A percentile compares a stretch with the other conserved stretches of the same genome.
phyloP scores from a whole-genome alignment of 2,113 vertebrate species.

The Rhea americana region DNA sequence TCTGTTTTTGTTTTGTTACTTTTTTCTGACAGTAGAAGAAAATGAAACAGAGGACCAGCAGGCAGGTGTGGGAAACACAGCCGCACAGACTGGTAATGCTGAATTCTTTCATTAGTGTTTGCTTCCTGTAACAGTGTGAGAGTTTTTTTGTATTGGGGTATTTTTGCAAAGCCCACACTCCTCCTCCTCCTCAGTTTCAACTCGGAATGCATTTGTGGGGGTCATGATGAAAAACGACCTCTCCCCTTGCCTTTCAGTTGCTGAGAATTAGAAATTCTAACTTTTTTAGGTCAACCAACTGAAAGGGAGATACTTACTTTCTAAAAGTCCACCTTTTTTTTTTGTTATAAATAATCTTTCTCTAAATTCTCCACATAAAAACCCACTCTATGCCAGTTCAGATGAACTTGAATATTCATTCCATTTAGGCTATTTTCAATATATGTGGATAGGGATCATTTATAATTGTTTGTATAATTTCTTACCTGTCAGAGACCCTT shows the following conservation, averaged over 20 bases:
- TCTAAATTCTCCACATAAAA: neutral
- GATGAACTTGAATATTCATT: neutral
- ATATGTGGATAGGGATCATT: neutral
- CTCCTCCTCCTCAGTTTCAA: constrained; percentile 42
- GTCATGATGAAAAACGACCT: constrained; percentile 20
- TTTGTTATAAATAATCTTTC: neutral
- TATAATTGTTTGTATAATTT: constrained; percentile 7
- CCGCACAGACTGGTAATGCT: constrained; percentile 85
- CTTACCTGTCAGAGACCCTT: neutral
- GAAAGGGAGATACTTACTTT: neutral
- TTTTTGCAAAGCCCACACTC: constrained; percentile 49
- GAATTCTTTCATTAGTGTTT: constrained; percentile 75
- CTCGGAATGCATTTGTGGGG: constrained; percentile 45
- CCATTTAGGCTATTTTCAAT: neutral
- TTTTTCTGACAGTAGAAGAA: constrained; percentile 89
- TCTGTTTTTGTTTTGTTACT: constrained; percentile 75
- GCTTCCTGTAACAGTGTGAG: constrained; percentile 71
- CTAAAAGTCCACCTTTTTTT: neutral
- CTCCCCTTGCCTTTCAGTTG: constrained; percentile 1
- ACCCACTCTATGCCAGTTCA: neutral
- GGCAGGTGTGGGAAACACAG: constrained; percentile 83
- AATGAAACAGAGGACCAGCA: constrained; percentile 87
- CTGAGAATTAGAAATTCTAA: constrained; percentile 20
- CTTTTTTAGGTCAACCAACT: neutral
- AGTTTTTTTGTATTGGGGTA: neutral